Evolutionary conservation across 1,140 invertebrate species (phyloP).

Genomic region (Diplogasteroides magnus): DNA sequence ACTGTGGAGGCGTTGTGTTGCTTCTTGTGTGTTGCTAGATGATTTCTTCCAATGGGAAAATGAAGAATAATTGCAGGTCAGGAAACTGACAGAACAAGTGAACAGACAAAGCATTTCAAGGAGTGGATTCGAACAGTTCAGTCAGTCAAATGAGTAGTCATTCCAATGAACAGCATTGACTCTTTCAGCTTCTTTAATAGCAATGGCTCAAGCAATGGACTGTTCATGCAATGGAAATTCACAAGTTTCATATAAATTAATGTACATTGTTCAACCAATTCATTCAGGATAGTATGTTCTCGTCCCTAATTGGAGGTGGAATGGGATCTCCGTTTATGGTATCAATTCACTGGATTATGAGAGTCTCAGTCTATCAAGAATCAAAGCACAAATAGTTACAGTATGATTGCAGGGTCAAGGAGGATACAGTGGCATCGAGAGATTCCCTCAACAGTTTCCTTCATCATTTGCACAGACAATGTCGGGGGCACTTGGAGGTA

Average conservation of each 20-base stretch:
- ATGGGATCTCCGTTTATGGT: too few species aligned
- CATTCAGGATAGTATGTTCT: too few species aligned
- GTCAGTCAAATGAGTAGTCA: slow-evolving; percentile 5
- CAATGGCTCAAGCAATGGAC: not conserved
- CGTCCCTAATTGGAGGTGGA: too few species aligned
- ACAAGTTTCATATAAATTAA: too few species aligned
- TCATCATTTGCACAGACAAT: not conserved
- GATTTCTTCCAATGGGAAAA: not conserved
- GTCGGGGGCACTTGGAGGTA: not conserved
- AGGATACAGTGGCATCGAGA: not conserved
- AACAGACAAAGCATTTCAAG: slow-evolving; percentile 6
- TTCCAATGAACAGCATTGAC: not conserved
- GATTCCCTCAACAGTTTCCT: not conserved
- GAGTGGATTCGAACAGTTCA: slow-evolving; percentile 26
- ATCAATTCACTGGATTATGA: not conserved
- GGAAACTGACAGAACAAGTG: slow-evolving; percentile 17
- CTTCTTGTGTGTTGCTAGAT: too few species aligned
- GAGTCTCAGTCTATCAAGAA: not conserved
- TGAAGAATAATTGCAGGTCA: not conserved
- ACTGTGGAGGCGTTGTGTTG: too few species aligned
- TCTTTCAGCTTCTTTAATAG: not conserved
- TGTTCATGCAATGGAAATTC: not conserved
- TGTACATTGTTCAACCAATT: too few species aligned
- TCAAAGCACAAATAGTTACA: not conserved
- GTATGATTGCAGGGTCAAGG: not conserved